phyloP scores from a whole-genome alignment of 2,888 invertebrate genomes.

The Lathronympha strigana region DNA sequence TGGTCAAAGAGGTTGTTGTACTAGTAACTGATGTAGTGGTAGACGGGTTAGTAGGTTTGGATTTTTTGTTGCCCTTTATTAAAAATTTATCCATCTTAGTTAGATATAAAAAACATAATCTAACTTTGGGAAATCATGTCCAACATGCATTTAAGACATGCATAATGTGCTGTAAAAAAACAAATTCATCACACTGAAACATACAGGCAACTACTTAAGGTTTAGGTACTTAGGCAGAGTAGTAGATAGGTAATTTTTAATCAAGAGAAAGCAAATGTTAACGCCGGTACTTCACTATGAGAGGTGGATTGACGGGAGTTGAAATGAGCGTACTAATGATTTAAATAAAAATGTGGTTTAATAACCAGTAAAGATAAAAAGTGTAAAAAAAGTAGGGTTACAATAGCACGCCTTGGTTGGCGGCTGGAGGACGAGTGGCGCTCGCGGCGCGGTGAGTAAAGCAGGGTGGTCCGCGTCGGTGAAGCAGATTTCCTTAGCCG shows the following conservation, averaged over 20 bases:
- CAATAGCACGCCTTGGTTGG: not conserved
- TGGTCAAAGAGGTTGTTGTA: slow-evolving; percentile 3
- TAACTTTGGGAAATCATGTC: not conserved
- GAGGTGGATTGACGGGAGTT: not conserved
- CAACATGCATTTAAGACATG: not conserved
- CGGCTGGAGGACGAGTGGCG: not conserved
- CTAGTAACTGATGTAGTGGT: not conserved
- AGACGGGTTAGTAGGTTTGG: not conserved
- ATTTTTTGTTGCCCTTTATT: not conserved
- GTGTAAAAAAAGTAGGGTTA: not conserved
- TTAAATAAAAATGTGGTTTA: not conserved
- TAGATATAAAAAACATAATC: not conserved
- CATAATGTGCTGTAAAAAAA: not conserved
- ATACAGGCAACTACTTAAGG: too few species aligned
- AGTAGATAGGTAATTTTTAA: too few species aligned
- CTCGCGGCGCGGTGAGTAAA: not conserved
- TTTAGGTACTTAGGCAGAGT: too few species aligned
- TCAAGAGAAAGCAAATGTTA: too few species aligned
- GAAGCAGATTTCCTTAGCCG: not conserved
- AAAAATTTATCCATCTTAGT: not conserved
- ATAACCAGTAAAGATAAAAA: not conserved
- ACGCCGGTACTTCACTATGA: not conserved
- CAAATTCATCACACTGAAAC: not conserved
- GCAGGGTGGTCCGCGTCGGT: not conserved
- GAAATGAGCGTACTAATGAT: not conserved